Evolutionary conservation across 2,888 invertebrate genomes (phyloP), one percentile per base, ranked within the genome.

Genomic region (Synergus japonicus): DNA sequence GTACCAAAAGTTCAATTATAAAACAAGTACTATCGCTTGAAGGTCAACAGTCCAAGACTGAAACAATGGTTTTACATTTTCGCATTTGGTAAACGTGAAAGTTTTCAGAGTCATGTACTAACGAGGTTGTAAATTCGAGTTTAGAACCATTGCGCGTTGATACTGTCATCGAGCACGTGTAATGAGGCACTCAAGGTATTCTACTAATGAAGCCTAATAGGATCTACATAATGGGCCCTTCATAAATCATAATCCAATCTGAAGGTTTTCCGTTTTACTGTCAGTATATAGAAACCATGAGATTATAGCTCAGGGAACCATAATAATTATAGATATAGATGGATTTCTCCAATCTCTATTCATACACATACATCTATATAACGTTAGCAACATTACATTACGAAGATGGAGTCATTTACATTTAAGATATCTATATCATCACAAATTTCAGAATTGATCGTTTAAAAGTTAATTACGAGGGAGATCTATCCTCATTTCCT

Each of bases 121-220:
- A 22, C 12, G 60, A 22, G 22, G 12, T 12, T 60, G 60, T 60
- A 67, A 67, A 44, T 67, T 67, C 1, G 1, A 46, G 22, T 44
- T 67, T 22, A 46, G 44, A 46, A 13, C 18, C 37, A 37, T 65
- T 13, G 18, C 22, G 22, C 44, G 12, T 22, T 67, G 18, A 67
- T 67, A 67, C 13, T 60, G 44, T 46, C 67, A 67, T 67, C 43
- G 43, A 67, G 60, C 60, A 60, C 60, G 44, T 44, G 67, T 66
- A 67, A 67, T 22, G 44, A 44, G n/a, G 67, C 18, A 22, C 67
- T 67, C 44, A 44, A 67, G 44, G 67, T 18, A 44, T 18, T n/a
- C 22, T 67, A 43, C 44, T 44, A 67, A 67, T 67, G 44, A 67
- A 4, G 41, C 67, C 67, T n/a, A 67, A 67, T 67, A 44, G 22